phyloP scores from a whole-genome alignment of 2,113 vertebrate species.

The Tringa solitaria region DNA sequence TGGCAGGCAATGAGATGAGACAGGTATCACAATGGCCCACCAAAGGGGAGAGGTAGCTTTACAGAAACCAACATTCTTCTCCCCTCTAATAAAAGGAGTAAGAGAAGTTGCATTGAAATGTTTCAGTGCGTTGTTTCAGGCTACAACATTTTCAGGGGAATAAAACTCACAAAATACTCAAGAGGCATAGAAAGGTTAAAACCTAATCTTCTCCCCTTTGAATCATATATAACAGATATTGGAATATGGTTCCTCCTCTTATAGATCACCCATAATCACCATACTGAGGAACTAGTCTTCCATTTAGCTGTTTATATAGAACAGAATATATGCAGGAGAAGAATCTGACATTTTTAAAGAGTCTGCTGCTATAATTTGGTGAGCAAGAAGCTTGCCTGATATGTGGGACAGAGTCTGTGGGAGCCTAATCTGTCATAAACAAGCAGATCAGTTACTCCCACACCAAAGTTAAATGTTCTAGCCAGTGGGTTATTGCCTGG shows the following conservation, averaged over 20 bases:
- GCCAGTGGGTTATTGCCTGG: not conserved
- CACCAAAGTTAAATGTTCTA: not conserved
- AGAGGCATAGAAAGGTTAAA: not conserved
- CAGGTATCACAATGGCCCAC: not conserved
- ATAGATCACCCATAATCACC: not conserved
- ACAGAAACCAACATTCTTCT: not conserved
- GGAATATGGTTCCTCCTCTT: not conserved
- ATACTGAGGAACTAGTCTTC: not conserved
- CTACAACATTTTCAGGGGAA: not conserved
- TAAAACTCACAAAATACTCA: not conserved
- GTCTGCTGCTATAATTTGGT: not conserved
- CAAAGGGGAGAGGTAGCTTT: not conserved
- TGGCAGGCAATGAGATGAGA: not conserved
- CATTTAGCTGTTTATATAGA: not conserved
- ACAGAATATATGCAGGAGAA: not conserved
- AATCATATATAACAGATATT: not conserved
- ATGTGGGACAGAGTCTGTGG: not conserved
- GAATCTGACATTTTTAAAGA: conserved; percentile 8
- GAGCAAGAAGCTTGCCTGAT: not conserved
- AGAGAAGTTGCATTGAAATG: not conserved
- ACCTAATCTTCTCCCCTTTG: not conserved
- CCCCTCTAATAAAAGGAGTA: too few relatives aligned
- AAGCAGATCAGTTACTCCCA: conserved; percentile 2
- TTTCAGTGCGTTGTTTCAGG: not conserved
- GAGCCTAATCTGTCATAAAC: conserved; percentile 28